Conservation (phyloP, 1,140 invertebrate genomes). For the Charaxes varanes region DNA sequence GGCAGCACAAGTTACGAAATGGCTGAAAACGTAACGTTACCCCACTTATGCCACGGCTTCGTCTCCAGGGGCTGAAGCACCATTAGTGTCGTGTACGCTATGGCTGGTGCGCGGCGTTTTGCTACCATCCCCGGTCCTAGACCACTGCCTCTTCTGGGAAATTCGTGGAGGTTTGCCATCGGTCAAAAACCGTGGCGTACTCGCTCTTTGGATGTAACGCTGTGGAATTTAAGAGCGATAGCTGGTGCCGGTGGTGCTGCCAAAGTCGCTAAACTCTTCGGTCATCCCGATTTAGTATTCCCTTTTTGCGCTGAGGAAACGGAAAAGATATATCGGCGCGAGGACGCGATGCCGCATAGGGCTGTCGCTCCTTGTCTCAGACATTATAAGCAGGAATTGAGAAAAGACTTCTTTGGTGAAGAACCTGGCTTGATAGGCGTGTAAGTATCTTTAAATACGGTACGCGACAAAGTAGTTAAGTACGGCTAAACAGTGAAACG, state of each 20-base stretch:
- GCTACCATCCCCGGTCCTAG: slow-evolving; percentile 83
- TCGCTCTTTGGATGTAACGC: slow-evolving; percentile 43
- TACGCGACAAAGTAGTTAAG: not conserved
- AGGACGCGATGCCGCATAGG: slow-evolving; percentile 84
- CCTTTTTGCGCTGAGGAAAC: slow-evolving; percentile 86
- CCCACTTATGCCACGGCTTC: slow-evolving; percentile 39
- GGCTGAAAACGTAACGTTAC: slow-evolving; percentile 57
- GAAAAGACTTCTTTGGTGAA: slow-evolving; percentile 83
- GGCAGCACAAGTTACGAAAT: slow-evolving; percentile 48
- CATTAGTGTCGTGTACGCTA: slow-evolving; percentile 46
- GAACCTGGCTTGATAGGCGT: slow-evolving; percentile 85
- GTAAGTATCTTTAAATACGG: slow-evolving; percentile 72
- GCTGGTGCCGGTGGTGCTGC: slow-evolving; percentile 79
- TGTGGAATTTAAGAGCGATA: slow-evolving; percentile 52
- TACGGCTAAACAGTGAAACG: not conserved
- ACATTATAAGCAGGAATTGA: slow-evolving; percentile 84
- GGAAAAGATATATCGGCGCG: slow-evolving; percentile 82
- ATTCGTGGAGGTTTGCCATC: slow-evolving; percentile 85
- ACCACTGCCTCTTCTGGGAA: slow-evolving; percentile 84
- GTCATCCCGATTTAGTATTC: slow-evolving; percentile 86
- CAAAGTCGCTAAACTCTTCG: slow-evolving; percentile 82
- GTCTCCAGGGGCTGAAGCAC: slow-evolving; percentile 36
- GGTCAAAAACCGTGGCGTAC: slow-evolving; percentile 56
- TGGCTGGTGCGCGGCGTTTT: slow-evolving; percentile 76
- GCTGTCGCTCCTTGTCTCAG: slow-evolving; percentile 86